Percentiles rank a stretch among this genome's conserved stretches.
These are phyloP conservation scores for Dolichotis patagonum DNA, from an alignment of 2,113 vertebrate species.

Conservation along the genomic window DNA sequence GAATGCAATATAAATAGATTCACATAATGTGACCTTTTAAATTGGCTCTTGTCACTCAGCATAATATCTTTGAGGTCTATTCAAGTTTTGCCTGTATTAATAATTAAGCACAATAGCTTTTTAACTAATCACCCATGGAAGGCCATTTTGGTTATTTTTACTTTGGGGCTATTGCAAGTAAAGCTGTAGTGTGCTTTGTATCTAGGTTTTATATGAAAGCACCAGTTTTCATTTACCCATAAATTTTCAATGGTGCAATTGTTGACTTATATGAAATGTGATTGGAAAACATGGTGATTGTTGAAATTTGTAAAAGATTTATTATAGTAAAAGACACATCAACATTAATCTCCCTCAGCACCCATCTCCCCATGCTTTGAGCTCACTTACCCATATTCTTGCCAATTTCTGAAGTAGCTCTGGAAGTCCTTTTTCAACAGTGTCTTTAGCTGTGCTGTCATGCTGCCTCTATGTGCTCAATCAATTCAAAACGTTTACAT, in stretches of 20 bases:
- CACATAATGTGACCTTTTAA: not conserved
- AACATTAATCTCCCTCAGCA: not conserved
- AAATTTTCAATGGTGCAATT: not conserved
- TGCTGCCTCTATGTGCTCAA: not conserved
- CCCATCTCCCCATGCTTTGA: not conserved
- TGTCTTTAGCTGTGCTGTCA: not conserved
- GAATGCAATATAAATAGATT: conserved; percentile 21
- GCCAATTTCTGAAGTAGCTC: not conserved
- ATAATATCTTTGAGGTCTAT: not conserved
- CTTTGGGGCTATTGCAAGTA: not conserved
- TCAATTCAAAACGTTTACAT: not conserved
- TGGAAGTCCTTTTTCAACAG: not conserved
- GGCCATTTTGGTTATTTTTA: not conserved
- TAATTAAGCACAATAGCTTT: not conserved
- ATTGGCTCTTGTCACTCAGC: not conserved
- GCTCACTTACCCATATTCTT: not conserved
- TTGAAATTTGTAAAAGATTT: not conserved
- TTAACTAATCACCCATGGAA: not conserved
- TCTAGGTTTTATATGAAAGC: not conserved
- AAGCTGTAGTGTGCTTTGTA: not conserved
- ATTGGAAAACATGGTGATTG: not conserved
- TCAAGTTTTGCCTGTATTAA: not conserved
- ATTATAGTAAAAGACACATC: not conserved
- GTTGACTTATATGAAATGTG: not conserved
- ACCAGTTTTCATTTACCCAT: not conserved